phyloP scores from a whole-genome alignment of 2,113 vertebrate genomes.

The Phalacrocorax brasilianus region DNA sequence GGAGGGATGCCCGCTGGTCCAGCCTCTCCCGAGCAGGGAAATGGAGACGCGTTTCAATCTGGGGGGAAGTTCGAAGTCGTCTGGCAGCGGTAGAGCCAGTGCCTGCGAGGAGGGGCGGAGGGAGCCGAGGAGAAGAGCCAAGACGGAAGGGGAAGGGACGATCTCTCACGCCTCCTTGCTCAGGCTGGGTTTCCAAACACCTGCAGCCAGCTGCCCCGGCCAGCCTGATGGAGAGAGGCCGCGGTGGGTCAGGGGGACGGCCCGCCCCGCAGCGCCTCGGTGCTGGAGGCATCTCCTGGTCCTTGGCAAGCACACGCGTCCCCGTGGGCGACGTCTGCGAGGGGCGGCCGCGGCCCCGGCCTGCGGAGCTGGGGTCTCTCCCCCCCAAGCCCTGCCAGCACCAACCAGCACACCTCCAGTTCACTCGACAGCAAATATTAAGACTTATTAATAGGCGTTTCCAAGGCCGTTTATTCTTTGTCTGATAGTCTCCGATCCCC shows the following conservation, averaged over 20 bases:
- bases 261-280: neutral
- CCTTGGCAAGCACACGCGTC: neutral
- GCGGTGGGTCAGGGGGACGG: neutral
- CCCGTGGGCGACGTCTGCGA: fast-evolving
- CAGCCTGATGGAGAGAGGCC: neutral
- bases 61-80: neutral
- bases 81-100: neutral
- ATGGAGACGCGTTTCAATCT: neutral
- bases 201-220: neutral
- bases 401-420: neutral
- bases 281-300: neutral
- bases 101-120: neutral
- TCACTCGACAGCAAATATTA: fast-evolving
- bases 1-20: neutral
- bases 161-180: neutral
- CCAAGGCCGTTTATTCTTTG: neutral
- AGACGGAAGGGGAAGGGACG: neutral
- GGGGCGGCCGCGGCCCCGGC: neutral
- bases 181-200: neutral
- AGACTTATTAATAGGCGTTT: neutral
- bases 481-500: too few species aligned
- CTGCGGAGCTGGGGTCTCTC: neutral
- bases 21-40: neutral
- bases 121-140: neutral
- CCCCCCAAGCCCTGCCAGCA: neutral